These are phyloP conservation scores for Calidris pygmaea DNA, from an alignment of 2,113 vertebrate genomes.

Conservation along the genomic window DNA sequence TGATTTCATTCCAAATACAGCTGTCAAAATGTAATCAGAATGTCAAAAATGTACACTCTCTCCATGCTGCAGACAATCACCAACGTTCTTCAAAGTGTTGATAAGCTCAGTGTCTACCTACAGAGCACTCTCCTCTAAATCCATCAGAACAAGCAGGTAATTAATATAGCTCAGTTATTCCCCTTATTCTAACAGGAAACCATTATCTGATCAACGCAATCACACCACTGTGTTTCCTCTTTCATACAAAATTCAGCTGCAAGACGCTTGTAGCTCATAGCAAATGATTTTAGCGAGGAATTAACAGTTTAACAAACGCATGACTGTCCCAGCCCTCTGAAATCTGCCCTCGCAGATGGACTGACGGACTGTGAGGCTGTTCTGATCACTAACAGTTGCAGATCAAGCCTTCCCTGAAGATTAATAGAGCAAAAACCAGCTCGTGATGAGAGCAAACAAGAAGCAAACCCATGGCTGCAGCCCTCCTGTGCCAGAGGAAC, in stretches of 20 bases:
- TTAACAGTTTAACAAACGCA: background rate
- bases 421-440: background rate
- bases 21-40: background rate
- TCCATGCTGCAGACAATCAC: background rate
- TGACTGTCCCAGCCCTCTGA: background rate
- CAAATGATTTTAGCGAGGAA: background rate
- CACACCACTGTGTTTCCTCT: slow-evolving; percentile 4
- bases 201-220: slow-evolving; percentile 38
- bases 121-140: background rate
- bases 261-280: background rate
- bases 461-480: background rate
- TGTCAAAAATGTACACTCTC: background rate
- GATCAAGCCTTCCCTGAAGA: background rate
- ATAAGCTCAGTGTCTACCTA: background rate
- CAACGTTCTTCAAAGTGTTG: background rate
- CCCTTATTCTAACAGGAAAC: slow-evolving; percentile 33
- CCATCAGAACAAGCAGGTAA: background rate
- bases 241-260: background rate
- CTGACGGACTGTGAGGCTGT: background rate
- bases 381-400: background rate
- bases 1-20: background rate
- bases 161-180: background rate
- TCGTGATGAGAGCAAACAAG: background rate
- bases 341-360: background rate
- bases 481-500: background rate